Evolutionary conservation across 2,797 vertebrate genomes (phyloP).

Genomic region (Carcharodon carcharias): DNA sequence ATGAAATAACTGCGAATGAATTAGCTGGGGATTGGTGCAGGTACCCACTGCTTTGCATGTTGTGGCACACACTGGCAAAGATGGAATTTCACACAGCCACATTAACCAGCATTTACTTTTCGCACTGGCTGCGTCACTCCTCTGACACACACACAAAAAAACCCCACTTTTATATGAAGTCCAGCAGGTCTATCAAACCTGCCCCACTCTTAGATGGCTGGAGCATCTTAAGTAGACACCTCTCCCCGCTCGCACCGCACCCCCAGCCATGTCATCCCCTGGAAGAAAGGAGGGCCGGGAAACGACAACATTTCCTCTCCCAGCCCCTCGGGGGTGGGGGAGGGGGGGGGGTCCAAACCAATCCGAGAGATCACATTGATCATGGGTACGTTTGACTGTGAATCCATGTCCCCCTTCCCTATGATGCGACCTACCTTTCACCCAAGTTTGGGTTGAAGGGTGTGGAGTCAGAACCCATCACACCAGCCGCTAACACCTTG

Average conservation of each 20-base stretch:
- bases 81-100: neutral
- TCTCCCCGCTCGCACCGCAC: too few species aligned
- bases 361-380: neutral
- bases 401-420: neutral
- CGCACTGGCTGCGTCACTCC: neutral
- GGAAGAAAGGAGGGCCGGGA: neutral
- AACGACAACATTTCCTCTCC: neutral
- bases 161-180: too few species aligned
- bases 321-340: neutral
- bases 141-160: neutral
- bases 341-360: neutral
- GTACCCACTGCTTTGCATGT: neutral
- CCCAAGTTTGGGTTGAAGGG: neutral
- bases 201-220: neutral
- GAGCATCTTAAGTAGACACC: neutral
- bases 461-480: neutral
- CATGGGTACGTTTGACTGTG: neutral
- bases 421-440: neutral
- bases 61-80: neutral
- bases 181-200: neutral
- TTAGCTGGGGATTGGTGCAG: neutral
- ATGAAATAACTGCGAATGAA: neutral
- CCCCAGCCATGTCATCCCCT: neutral
- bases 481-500: neutral
- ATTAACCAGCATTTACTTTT: neutral